Conservation (phyloP, 1,140 invertebrate genomes). For the Zophobas atratus region DNA sequence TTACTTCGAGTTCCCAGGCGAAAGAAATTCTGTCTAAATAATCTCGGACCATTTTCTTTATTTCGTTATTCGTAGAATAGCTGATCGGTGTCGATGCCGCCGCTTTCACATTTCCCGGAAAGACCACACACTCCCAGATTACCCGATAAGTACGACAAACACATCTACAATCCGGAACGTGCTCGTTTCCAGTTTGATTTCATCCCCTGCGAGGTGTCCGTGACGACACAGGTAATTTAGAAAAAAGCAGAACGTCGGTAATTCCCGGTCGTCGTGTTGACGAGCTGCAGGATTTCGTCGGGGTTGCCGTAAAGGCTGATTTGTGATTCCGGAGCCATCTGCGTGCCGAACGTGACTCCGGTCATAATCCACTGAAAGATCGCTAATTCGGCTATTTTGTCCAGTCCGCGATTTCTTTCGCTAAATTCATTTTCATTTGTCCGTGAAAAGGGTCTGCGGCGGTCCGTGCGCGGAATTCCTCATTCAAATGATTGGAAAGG, state of each 20-base stretch:
- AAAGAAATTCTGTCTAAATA: no score
- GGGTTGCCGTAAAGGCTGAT: conserved; percentile 46
- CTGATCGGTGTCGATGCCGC: no score
- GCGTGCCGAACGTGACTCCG: conserved; percentile 58
- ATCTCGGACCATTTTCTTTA: no score
- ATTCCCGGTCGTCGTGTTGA: conserved; percentile 16
- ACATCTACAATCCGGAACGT: not conserved
- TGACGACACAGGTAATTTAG: conserved; percentile 12
- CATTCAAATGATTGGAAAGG: conserved; percentile 20
- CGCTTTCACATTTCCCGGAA: no score
- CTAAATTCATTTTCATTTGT: conserved; percentile 63
- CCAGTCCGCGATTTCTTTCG: conserved; percentile 64
- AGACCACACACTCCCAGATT: no score
- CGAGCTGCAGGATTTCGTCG: conserved; percentile 18
- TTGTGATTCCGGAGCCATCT: conserved; percentile 57
- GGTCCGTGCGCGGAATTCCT: conserved; percentile 50
- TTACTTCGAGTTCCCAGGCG: no score
- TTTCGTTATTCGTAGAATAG: no score
- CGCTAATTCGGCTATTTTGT: conserved; percentile 65
- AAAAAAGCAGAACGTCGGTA: conserved; percentile 13
- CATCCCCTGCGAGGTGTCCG: not conserved
- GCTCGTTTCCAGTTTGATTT: conserved; percentile 6
- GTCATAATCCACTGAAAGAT: conserved; percentile 62
- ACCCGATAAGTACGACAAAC: not conserved
- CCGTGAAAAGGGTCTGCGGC: conserved; percentile 56